Evolutionary conservation across 2,888 invertebrate genomes (phyloP).

Genomic region (Luffia ferchaultella): DNA sequence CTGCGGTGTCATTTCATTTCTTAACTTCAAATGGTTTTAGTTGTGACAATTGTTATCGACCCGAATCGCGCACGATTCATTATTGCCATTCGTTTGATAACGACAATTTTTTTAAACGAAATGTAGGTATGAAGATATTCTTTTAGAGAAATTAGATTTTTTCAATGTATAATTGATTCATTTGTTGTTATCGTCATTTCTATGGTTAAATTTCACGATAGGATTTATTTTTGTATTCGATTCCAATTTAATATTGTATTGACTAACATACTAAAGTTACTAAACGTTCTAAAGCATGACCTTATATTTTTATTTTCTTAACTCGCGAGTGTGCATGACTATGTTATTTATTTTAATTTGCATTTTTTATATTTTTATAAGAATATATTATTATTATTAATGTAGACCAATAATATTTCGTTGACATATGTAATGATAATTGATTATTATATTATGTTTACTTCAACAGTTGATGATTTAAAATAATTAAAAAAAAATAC

Average conservation of each 20-base stretch:
- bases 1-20: neutral
- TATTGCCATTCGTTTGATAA: neutral
- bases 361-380: conserved; percentile 1
- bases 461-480: conserved; percentile 51
- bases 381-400: conserved; percentile 18
- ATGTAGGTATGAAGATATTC: too few species aligned
- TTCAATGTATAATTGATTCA: too few species aligned
- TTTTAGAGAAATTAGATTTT: too few species aligned
- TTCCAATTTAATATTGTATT: conserved; percentile 38
- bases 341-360: conserved; percentile 10
- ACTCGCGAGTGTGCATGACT: conserved; percentile 62
- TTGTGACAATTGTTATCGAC: neutral
- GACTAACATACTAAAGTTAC: conserved; percentile 63
- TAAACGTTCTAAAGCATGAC: conserved; percentile 62
- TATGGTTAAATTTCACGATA: too few species aligned
- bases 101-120: too few species aligned
- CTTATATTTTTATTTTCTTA: conserved; percentile 39
- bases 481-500: conserved; percentile 15
- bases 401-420: conserved; percentile 22
- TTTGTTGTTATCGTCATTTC: too few species aligned
- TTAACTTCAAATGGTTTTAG: neutral
- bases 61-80: neutral
- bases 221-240: neutral
- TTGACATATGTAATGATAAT: conserved; percentile 19
- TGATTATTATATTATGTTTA: conserved; percentile 42